Evolutionary conservation across 2,888 invertebrate genomes (phyloP), one percentile per base, ranked within the genome.

Genomic region (Aphodius granarius): DNA sequence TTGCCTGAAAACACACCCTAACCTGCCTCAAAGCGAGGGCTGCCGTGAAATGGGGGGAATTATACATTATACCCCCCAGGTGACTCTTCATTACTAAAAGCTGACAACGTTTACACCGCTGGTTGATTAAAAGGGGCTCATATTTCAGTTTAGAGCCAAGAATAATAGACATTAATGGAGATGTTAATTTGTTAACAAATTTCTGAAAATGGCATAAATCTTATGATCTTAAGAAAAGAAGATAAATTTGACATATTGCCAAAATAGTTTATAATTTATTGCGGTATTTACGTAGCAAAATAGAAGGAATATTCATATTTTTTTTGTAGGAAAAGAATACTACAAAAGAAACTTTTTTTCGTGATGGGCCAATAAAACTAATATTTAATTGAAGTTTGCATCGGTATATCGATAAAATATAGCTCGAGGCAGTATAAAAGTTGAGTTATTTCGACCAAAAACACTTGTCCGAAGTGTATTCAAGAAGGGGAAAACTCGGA

Each of bases 401-500:
- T 68, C 21, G 9, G n/a, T 9, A 68, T 21, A 68, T 21, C 20
- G 68, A 68, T 68, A 21, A 68, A 43, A 43, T 43, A 43, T 43
- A 43, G 43, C 43, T 43, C 43, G 43, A 13, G 13, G 43, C 6
- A 43, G 43, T 68, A 68, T 68, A 68, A 20, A 68, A 68, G 68
- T 20, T 22, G 68, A 68, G 68, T 68, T 68, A 68, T 68, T 21
- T 68, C 21, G 22, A 68, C 22, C n/a, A 21, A 68, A 68, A 68
- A 68, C 68, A 68, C 68, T 68, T 68, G 68, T 68, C 68, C 68
- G 21, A 68, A 68, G 68, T 68, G 68, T 68, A 22, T 68, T 68
- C 68, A 20, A 68, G 75, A 71, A 63, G 22, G 16, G 23, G 72
- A 66, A n/a, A 71, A 71, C 68, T 43, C 68, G 72, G 68, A 73